A percentile compares a stretch with the other conserved stretches of the same genome.
These are phyloP conservation scores for Mormyrus lacerda DNA, from an alignment of 2,113 vertebrate genomes.

Conservation along the genomic window DNA sequence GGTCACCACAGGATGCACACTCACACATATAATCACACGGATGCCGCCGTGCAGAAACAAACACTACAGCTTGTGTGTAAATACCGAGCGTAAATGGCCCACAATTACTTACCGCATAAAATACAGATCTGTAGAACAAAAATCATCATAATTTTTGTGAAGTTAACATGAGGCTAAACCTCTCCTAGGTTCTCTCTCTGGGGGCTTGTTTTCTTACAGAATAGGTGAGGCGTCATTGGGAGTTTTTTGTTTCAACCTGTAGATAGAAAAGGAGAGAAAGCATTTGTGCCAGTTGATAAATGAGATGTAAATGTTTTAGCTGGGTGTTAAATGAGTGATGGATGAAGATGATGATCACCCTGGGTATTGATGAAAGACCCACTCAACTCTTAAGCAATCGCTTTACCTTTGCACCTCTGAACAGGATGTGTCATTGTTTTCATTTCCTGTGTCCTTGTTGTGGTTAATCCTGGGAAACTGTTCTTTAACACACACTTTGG, in stretches of 20 bases:
- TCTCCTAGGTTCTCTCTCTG: not conserved
- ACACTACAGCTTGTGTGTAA: not conserved
- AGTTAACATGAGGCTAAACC: not conserved
- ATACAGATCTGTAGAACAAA: not conserved
- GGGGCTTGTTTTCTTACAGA: not conserved
- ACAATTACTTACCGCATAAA: not conserved
- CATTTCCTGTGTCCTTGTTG: not conserved
- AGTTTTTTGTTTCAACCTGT: not conserved
- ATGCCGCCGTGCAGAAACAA: not conserved
- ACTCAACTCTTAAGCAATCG: not conserved
- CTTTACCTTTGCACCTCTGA: not conserved
- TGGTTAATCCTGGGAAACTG: not conserved
- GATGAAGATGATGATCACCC: not conserved
- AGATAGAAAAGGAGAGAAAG: not conserved
- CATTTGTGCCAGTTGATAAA: not conserved
- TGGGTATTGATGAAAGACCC: slow-evolving; percentile 1
- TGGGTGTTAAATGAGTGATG: not conserved
- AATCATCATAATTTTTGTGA: not conserved
- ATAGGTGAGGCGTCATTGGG: not conserved
- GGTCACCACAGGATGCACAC: not conserved
- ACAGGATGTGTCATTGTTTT: not conserved
- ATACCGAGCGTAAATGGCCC: not conserved
- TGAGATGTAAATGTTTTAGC: slow-evolving; percentile 8
- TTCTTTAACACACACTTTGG: not conserved
- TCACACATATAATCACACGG: not conserved